These are phyloP conservation scores for Phalera bucephala DNA, from an alignment of 2,888 invertebrate species.

Conservation along the genomic window DNA sequence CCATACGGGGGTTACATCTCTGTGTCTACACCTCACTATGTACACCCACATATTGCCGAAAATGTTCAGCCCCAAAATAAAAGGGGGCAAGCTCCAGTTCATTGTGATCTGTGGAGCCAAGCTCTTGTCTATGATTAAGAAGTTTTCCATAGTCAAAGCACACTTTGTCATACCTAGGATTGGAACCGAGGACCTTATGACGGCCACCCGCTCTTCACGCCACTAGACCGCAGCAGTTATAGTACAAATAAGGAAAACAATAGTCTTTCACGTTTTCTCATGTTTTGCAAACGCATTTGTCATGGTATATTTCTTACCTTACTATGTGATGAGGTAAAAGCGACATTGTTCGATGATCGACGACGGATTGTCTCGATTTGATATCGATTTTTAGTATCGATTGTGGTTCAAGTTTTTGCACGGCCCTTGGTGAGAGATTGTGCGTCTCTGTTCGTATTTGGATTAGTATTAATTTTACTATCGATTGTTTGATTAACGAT, in stretches of 20 bases:
- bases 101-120: too few relatives aligned
- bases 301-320: neutral
- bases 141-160: too few relatives aligned
- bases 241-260: neutral
- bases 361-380: constrained; percentile 6
- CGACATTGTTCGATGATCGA: constrained; percentile 4
- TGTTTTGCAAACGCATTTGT: constrained; percentile 4
- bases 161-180: too few relatives aligned
- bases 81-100: too few relatives aligned
- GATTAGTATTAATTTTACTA: neutral
- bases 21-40: too few relatives aligned
- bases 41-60: too few relatives aligned
- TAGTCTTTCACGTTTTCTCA: neutral
- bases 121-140: too few relatives aligned
- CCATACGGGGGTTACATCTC: too few relatives aligned
- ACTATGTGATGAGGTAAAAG: constrained; percentile 4
- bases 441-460: neutral
- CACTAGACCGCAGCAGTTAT: too few relatives aligned
- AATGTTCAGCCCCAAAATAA: too few relatives aligned
- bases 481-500: neutral
- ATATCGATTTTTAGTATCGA: neutral
- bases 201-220: too few relatives aligned
- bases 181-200: too few relatives aligned
- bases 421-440: neutral
- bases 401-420: neutral